Conservation (phyloP, 2,888 invertebrate genomes). For the Oxytorus armatus region DNA sequence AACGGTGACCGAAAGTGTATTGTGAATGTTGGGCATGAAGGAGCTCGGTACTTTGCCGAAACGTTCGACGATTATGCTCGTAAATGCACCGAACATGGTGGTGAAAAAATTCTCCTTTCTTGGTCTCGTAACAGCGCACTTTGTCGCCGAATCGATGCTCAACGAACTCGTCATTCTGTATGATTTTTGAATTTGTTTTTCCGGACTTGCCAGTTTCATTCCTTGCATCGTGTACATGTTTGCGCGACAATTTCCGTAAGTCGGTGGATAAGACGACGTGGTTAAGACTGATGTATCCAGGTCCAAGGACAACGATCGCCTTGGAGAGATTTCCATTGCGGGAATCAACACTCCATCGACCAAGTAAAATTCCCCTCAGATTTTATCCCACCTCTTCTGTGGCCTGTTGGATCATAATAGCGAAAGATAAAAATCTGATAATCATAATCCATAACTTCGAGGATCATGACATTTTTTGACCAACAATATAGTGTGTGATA, state of each 20-base stretch:
- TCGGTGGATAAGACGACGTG: conserved; percentile 52
- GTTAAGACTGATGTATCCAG: conserved; percentile 54
- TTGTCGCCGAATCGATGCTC: conserved; percentile 55
- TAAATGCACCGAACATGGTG: conserved; percentile 70
- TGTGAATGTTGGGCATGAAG: conserved; percentile 72
- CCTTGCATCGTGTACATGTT: conserved; percentile 37
- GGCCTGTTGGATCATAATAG: conserved; percentile 49
- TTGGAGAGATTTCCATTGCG: conserved; percentile 70
- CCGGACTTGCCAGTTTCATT: not conserved
- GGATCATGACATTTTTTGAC: too few relatives aligned
- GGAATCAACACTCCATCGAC: conserved; percentile 51
- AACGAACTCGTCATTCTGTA: conserved; percentile 48
- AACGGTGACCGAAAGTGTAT: conserved; percentile 76
- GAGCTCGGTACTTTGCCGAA: conserved; percentile 71
- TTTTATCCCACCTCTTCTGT: conserved; percentile 64
- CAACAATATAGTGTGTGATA: too few relatives aligned
- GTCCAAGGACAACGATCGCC: conserved; percentile 58
- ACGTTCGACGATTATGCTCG: conserved; percentile 71
- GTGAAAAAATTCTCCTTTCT: conserved; percentile 73
- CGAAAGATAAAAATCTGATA: too few relatives aligned
- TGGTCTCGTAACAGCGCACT: conserved; percentile 34
- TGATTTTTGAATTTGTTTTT: not conserved
- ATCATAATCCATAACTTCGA: too few relatives aligned
- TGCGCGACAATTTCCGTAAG: conserved; percentile 24
- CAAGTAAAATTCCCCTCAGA: not conserved